Percentiles rank a stretch among this genome's conserved stretches.
Conservation (phyloP, 2,113 vertebrate genomes). For the Caranx melampygus region DNA sequence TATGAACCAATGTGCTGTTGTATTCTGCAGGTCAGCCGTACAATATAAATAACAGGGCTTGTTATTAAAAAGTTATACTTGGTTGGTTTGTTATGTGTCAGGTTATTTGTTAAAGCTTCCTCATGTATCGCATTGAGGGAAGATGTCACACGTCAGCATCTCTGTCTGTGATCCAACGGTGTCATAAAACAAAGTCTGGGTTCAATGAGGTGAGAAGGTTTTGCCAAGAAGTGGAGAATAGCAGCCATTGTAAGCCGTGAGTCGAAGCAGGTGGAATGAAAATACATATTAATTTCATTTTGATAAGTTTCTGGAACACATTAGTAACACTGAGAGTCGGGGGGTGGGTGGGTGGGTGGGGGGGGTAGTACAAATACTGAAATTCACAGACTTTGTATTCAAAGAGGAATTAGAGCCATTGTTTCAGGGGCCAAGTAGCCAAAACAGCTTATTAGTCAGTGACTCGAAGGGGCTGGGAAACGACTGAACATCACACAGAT, state of each 20-base stretch:
- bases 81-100: background rate
- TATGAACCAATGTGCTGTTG: background rate
- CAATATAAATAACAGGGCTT: too few species aligned
- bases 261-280: slow-evolving; percentile 39
- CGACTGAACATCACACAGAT: background rate
- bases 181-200: slow-evolving; percentile 25
- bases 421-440: slow-evolving; percentile 44
- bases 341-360: too few species aligned
- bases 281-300: slow-evolving; percentile 43
- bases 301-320: slow-evolving; percentile 55
- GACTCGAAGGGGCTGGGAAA: slow-evolving; percentile 26
- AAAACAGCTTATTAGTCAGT: slow-evolving; percentile 28
- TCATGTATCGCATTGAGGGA: background rate
- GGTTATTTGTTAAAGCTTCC: background rate
- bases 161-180: background rate
- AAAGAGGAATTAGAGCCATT: slow-evolving; percentile 27
- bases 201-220: background rate
- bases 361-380: slow-evolving; percentile 13
- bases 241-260: slow-evolving; percentile 16
- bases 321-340: background rate
- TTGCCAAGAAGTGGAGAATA: slow-evolving; percentile 21
- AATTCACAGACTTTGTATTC: slow-evolving; percentile 26
- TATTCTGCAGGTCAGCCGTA: too few species aligned
- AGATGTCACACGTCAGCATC: background rate
- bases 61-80: too few species aligned